phyloP scores from a whole-genome alignment of 1,140 invertebrate species.

The Lysiphlebus fabarum region DNA sequence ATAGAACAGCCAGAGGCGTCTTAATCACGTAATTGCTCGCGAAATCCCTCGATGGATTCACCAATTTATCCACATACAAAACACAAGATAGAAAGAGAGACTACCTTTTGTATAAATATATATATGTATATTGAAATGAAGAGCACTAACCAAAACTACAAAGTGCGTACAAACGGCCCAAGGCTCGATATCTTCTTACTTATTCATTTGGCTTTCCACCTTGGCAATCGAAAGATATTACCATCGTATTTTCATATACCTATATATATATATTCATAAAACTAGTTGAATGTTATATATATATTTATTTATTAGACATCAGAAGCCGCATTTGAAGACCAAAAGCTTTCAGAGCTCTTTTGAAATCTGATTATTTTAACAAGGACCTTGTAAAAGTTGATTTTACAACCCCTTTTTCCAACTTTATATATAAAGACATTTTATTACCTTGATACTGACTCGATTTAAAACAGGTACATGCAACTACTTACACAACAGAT shows the following conservation, averaged over 20 bases:
- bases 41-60: conserved; percentile 42
- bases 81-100: conserved; percentile 12
- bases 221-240: conserved; percentile 47
- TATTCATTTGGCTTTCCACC: conserved; percentile 49
- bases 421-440: too few species aligned
- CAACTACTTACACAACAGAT: too few species aligned
- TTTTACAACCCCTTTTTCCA: too few species aligned
- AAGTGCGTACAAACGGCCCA: conserved; percentile 50
- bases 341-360: conserved; percentile 35
- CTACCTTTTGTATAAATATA: conserved; percentile 6
- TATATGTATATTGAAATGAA: conserved; percentile 14
- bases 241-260: too few species aligned
- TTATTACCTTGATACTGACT: too few species aligned
- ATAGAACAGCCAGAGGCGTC: conserved; percentile 49
- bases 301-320: conserved; percentile 23
- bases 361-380: conserved; percentile 37
- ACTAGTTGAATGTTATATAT: too few species aligned
- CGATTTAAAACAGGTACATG: too few species aligned
- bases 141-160: conserved; percentile 34
- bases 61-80: conserved; percentile 16
- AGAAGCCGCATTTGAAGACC: conserved; percentile 12
- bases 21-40: conserved; percentile 57
- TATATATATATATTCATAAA: too few species aligned
- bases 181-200: conserved; percentile 54
- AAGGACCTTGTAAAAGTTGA: too few species aligned